These are phyloP conservation scores for Plestiodon gilberti DNA, from an alignment of 2,113 vertebrate genomes.

Conservation along the genomic window DNA sequence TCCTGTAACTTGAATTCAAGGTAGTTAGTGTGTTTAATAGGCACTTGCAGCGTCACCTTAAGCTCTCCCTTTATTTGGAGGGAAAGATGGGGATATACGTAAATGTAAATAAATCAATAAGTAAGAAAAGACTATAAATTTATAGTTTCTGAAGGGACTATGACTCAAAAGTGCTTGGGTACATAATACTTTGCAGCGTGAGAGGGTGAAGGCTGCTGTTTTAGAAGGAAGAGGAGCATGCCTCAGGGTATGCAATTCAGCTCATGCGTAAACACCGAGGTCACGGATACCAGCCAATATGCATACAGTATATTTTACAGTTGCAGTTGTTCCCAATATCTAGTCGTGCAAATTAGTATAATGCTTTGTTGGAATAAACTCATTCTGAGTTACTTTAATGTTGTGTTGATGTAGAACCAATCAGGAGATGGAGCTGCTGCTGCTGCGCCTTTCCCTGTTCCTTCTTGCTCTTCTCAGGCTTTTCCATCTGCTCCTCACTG, in stretches of 20 bases:
- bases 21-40: conserved; percentile 53
- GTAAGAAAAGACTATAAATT: conserved; percentile 5
- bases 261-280: too few relatives aligned
- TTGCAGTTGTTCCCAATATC: neutral
- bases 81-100: neutral
- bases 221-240: neutral
- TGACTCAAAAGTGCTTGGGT: too few relatives aligned
- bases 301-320: too few relatives aligned
- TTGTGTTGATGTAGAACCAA: conserved; percentile 66
- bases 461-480: conserved; percentile 42
- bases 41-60: conserved; percentile 14
- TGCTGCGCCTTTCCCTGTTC: conserved; percentile 35
- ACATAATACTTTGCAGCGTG: neutral
- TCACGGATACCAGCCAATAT: too few relatives aligned
- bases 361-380: neutral
- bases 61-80: neutral
- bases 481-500: conserved; percentile 48
- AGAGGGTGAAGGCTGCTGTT: neutral
- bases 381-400: conserved; percentile 15
- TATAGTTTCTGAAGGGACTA: conserved; percentile 37
- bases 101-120: too few relatives aligned
- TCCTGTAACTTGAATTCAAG: conserved; percentile 42
- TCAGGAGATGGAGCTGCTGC: conserved; percentile 48
- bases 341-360: neutral
- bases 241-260: neutral